Conservation (phyloP, 2,888 invertebrate species). For the Eristalis intricaria region DNA sequence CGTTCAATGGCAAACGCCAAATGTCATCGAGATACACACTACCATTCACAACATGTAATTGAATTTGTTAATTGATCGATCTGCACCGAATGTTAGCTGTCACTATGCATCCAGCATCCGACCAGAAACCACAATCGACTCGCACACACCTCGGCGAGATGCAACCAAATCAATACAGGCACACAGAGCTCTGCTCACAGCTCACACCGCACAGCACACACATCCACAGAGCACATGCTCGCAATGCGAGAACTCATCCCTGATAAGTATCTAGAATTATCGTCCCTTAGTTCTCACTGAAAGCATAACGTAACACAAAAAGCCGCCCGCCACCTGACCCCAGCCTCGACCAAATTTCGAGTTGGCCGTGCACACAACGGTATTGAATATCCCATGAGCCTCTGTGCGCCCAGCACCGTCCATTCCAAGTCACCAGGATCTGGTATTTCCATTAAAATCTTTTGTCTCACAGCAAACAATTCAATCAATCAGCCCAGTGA, state of each 20-base stretch:
- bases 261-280: slow-evolving; percentile 49
- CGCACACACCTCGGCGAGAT: background rate
- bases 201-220: no score
- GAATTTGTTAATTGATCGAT: slow-evolving; percentile 51
- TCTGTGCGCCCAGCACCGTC: slow-evolving; percentile 29
- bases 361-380: slow-evolving; percentile 28
- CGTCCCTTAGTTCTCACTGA: slow-evolving; percentile 5
- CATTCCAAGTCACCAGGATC: slow-evolving; percentile 48
- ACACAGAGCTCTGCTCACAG: background rate
- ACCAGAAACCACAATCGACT: slow-evolving; percentile 16
- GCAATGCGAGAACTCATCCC: background rate
- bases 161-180: slow-evolving; percentile 36
- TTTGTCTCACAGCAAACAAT: slow-evolving; percentile 72
- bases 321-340: background rate
- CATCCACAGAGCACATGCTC: background rate
- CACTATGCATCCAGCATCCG: slow-evolving; percentile 9
- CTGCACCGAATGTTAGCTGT: slow-evolving; percentile 19
- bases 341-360: slow-evolving; percentile 3
- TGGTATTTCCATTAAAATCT: slow-evolving; percentile 73
- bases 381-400: slow-evolving; percentile 56
- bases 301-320: background rate
- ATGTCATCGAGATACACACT: slow-evolving; percentile 19
- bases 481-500: slow-evolving; percentile 73
- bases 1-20: background rate
- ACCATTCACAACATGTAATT: slow-evolving; percentile 34